A percentile compares a stretch with the other conserved stretches of the same genome.
Evolutionary conservation across 1,140 invertebrate species (phyloP).

Genomic region (Drosophila repleta): DNA sequence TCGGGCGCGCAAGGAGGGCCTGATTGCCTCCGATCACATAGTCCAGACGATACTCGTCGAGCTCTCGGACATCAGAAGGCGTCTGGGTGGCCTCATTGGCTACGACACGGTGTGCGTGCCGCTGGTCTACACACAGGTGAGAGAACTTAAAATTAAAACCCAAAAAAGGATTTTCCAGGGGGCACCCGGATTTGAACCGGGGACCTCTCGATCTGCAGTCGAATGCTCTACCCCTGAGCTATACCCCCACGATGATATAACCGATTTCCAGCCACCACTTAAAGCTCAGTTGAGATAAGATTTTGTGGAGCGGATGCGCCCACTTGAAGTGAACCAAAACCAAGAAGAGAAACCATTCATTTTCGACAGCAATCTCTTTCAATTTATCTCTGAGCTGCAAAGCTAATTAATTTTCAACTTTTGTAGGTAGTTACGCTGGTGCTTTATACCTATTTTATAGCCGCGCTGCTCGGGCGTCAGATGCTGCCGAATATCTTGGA

Average conservation of each 20-base stretch:
- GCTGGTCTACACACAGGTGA: slow-evolving; percentile 98
- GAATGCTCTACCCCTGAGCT: slow-evolving; percentile 97
- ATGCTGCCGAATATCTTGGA: slow-evolving; percentile 87
- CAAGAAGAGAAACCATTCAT: neutral
- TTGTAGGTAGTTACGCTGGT: slow-evolving; percentile 95
- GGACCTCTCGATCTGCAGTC: slow-evolving; percentile 97
- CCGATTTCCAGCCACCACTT: slow-evolving; percentile 1
- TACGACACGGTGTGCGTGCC: slow-evolving; percentile 99
- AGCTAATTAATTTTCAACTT: slow-evolving; percentile 27
- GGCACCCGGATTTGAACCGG: slow-evolving; percentile 97
- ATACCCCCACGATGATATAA: slow-evolving; percentile 87
- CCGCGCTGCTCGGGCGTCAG: slow-evolving; percentile 92
- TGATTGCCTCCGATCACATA: slow-evolving; percentile 93
- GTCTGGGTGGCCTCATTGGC: slow-evolving; percentile 92
- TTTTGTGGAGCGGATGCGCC: slow-evolving; percentile 9
- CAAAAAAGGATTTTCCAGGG: slow-evolving; percentile 85
- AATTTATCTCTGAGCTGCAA: slow-evolving; percentile 9
- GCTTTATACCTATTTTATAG: slow-evolving; percentile 95
- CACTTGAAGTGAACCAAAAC: slow-evolving; percentile 4
- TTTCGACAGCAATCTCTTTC: neutral
- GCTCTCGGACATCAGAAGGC: slow-evolving; percentile 91
- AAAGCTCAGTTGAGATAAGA: slow-evolving; percentile 21
- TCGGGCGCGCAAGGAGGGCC: slow-evolving; percentile 90
- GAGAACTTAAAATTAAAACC: neutral
- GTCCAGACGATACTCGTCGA: slow-evolving; percentile 93